Base-by-base conservation (phyloP, 2,113 vertebrate genomes). In the Neolamprologus toae region DNA sequence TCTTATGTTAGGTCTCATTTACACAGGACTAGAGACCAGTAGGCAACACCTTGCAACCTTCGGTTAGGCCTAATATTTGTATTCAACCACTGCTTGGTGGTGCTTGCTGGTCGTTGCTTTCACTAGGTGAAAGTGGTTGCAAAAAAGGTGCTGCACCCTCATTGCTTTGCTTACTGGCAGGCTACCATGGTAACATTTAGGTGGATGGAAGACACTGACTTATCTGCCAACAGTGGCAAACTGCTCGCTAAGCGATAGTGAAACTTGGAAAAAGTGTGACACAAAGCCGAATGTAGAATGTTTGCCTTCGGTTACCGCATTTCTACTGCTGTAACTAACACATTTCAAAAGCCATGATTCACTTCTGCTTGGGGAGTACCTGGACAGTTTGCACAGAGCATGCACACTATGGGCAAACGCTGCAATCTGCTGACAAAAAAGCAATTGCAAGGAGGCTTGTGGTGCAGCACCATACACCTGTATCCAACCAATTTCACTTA, bases 251-350 rank as follows among this genome's bases (percentile, higher is more conserved):
- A 45, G 68, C 7, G 1, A 42, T 17, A 45, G 40, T 10, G 21
- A 45, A 26, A 23, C 21, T 73, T 73, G 68, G 35, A 71, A 71
- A 71, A 71, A 42, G n/a, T 9, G 35, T 71, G 12, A 23, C 35
- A 35, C 17, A 66, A 66, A 66, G 61, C 31, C 4, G 2, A 66
- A 37, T 66, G 61, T 19, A n/a, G 0, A 66, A 37, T 8, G 33
- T 13, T 66, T 37, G 61, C 61, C 31, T 37, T 66, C 0, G 0
- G 59, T 63, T 63, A 2, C 28, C 1, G 0, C 31, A n/a, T 35
- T 66, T 66, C 61, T 66, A 66, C 12, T 42, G 21, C 37, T 42
- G 66, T 71, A 71, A 71, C 66, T 9, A 23, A 3, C 66, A 23
- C n/a, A 1, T 71, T 71, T 71, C n/a, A 16, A 42, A 71, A 42